phyloP scores from a whole-genome alignment of 2,888 invertebrate genomes.

The Dioctria rufipes region DNA sequence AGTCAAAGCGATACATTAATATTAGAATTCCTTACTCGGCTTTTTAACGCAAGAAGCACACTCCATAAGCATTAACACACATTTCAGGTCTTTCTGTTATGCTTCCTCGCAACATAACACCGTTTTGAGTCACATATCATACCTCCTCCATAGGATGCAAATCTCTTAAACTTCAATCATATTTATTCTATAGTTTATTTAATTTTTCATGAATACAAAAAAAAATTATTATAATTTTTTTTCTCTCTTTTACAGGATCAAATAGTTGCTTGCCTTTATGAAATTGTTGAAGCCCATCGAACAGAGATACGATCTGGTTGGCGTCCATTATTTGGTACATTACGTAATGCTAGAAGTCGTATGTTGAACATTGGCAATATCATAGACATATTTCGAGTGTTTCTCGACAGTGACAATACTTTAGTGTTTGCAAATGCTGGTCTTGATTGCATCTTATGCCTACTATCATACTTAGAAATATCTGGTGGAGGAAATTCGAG shows the following conservation, averaged over 20 bases:
- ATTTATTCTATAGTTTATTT: background rate
- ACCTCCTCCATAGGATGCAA: background rate
- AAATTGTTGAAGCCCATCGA: constrained; percentile 94
- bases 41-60: no score
- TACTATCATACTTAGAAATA: constrained; percentile 77
- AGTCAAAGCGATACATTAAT: no score
- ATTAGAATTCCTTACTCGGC: background rate
- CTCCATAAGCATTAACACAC: no score
- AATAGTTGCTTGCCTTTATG: constrained; percentile 95
- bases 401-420: constrained; percentile 93
- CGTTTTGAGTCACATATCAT: background rate
- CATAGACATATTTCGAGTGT: constrained; percentile 94
- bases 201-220: background rate
- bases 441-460: constrained; percentile 92
- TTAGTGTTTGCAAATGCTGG: constrained; percentile 95
- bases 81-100: no score
- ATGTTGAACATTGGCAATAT: constrained; percentile 77
- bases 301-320: constrained; percentile 96
- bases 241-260: constrained; percentile 76
- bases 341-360: constrained; percentile 86
- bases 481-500: constrained; percentile 78
- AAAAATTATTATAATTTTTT: background rate
- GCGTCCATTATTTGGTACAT: constrained; percentile 94
- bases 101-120: no score
- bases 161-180: no score